A percentile compares a stretch with the other conserved stretches of the same genome.
Conservation (phyloP, 2,888 invertebrate genomes). For the Aleiodes alternator region DNA sequence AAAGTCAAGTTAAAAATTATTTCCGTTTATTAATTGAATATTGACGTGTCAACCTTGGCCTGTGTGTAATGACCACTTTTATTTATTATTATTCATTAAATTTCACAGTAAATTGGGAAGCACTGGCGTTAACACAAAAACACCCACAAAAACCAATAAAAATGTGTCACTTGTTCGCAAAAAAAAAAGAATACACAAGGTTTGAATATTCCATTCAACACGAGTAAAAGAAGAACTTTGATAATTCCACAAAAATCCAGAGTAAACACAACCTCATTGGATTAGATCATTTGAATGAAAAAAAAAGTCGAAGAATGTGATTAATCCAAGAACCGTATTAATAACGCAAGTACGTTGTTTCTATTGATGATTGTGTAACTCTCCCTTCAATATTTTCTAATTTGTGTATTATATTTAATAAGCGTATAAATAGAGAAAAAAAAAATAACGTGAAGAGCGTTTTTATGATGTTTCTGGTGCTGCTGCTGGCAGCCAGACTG, state of each 20-base stretch:
- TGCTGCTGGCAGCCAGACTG: slow-evolving; percentile 56
- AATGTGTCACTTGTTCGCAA: neutral
- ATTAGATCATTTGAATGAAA: neutral
- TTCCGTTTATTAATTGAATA: neutral
- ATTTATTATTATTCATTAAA: slow-evolving; percentile 47
- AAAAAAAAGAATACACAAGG: neutral
- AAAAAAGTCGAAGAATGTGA: neutral
- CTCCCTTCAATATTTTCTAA: neutral
- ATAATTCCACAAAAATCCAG: neutral
- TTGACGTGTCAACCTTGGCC: too few species aligned
- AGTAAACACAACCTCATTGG: slow-evolving; percentile 4
- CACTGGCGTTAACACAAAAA: neutral
- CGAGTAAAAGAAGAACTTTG: neutral
- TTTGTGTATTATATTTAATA: neutral
- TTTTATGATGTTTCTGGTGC: slow-evolving; percentile 49
- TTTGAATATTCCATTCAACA: neutral
- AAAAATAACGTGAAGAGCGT: slow-evolving; percentile 41
- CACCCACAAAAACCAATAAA: slow-evolving; percentile 3
- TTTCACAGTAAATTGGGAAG: slow-evolving; percentile 36
- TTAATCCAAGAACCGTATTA: neutral
- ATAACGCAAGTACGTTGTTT: slow-evolving; percentile 51
- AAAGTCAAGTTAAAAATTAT: neutral
- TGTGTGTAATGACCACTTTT: neutral
- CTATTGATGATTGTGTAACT: slow-evolving; percentile 68
- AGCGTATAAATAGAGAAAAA: neutral